phyloP scores from a whole-genome alignment of 2,888 invertebrate genomes.

The Cheilosia scutellata region DNA sequence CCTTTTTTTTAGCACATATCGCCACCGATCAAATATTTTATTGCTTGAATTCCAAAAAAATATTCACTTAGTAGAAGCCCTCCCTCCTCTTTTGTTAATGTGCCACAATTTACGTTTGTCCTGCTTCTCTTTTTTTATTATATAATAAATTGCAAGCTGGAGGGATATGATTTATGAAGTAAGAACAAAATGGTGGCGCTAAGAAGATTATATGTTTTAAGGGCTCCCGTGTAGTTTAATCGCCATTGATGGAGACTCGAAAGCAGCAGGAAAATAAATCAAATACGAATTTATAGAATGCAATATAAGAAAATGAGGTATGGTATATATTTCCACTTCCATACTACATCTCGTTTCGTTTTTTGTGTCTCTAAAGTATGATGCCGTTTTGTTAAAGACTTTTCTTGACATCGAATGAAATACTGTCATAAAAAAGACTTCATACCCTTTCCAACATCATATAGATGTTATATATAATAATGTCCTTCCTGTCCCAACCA shows the following conservation, averaged over 20 bases:
- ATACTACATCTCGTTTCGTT: not conserved
- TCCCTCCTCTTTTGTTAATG: conserved; percentile 10
- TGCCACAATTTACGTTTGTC: conserved; percentile 11
- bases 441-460: not conserved
- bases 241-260: not conserved
- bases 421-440: conserved; percentile 32
- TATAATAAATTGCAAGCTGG: conserved; percentile 4
- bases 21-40: conserved; percentile 28
- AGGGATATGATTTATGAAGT: not conserved
- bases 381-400: conserved; percentile 2
- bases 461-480: not conserved
- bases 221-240: conserved; percentile 17
- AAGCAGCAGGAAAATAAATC: conserved; percentile 1
- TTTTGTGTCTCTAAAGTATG: not conserved
- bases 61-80: conserved; percentile 1
- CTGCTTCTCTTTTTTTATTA: conserved; percentile 1
- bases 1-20: conserved; percentile 11
- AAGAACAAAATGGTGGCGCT: not conserved
- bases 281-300: conserved; percentile 1
- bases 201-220: not conserved
- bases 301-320: not conserved
- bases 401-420: conserved; percentile 9
- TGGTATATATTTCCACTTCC: not conserved
- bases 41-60: conserved; percentile 10
- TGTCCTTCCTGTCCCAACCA: conserved; percentile 33